A percentile compares a stretch with the other conserved stretches of the same genome.
phyloP scores from a whole-genome alignment of 2,113 vertebrate genomes.

The Cervus canadensis region DNA sequence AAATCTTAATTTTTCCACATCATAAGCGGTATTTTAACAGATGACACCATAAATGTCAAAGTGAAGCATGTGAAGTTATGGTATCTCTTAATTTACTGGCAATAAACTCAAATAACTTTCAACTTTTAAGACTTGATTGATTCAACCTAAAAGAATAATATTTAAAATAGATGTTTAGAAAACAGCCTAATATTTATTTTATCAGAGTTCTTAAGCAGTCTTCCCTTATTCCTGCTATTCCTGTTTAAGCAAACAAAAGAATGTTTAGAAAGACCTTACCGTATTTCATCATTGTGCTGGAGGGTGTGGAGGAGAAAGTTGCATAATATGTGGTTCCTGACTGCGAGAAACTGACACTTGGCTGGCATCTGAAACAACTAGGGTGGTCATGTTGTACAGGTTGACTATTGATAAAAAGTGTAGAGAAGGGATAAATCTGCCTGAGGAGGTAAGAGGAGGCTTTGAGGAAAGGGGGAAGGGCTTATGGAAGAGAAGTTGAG shows the following conservation, averaged over 20 bases:
- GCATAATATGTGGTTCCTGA: too few species aligned
- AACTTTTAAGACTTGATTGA: not conserved
- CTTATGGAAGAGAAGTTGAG: not conserved
- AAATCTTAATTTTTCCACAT: not conserved
- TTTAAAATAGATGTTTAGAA: not conserved
- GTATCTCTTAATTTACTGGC: not conserved
- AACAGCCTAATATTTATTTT: not conserved
- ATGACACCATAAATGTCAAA: not conserved
- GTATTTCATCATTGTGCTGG: not conserved
- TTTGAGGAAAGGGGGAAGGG: not conserved
- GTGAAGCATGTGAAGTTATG: not conserved
- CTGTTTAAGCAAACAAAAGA: not conserved
- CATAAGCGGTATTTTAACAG: not conserved
- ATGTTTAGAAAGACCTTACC: not conserved
- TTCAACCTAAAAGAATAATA: not conserved
- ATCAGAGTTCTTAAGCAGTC: not conserved
- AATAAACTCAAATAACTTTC: not conserved
- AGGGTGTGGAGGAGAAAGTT: not conserved
- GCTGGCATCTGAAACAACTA: accelerated
- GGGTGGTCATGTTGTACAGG: not conserved
- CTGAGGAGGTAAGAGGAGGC: not conserved
- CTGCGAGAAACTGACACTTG: not conserved
- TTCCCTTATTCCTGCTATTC: not conserved
- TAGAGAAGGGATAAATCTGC: not conserved
- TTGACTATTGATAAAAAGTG: not conserved